Evolutionary conservation across 2,797 vertebrate genomes (phyloP).

Genomic region (Hoplostethus mediterraneus): DNA sequence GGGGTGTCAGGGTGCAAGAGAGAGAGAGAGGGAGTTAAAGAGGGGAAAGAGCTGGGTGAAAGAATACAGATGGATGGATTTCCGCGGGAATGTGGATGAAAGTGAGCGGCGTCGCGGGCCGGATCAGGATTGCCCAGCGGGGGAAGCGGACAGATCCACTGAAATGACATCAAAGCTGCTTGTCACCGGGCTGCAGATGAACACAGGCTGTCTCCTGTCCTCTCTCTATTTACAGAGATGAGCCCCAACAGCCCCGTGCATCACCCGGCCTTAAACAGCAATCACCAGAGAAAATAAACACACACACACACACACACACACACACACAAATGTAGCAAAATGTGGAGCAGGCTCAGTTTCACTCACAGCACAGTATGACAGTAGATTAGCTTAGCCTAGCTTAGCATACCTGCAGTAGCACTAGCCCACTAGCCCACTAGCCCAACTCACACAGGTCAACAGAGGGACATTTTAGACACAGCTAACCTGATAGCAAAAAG

Average conservation of each 20-base stretch:
- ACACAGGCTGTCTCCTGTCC: slow-evolving; percentile 71
- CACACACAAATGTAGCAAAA: background rate
- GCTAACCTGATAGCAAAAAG: slow-evolving; percentile 9
- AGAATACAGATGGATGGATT: slow-evolving; percentile 80
- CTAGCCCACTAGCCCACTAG: no score
- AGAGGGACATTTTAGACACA: background rate
- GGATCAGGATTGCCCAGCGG: slow-evolving; percentile 77
- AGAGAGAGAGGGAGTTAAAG: background rate
- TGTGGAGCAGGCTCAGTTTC: slow-evolving; percentile 34
- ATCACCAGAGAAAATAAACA: slow-evolving; percentile 70
- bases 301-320: slow-evolving; percentile 2
- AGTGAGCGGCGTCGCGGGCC: slow-evolving; percentile 69
- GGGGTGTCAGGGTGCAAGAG: slow-evolving; percentile 44
- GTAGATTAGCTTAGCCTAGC: background rate
- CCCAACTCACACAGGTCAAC: background rate
- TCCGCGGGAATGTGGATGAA: slow-evolving; percentile 80
- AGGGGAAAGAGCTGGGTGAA: slow-evolving; percentile 40
- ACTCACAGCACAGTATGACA: slow-evolving; percentile 11
- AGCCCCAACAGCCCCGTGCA: slow-evolving; percentile 76
- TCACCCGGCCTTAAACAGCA: slow-evolving; percentile 58
- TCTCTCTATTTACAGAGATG: slow-evolving; percentile 83
- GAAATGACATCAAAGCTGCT: slow-evolving; percentile 87
- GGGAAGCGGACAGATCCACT: slow-evolving; percentile 78
- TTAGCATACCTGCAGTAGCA: background rate
- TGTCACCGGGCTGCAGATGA: slow-evolving; percentile 86